Percentiles rank a stretch among this genome's conserved stretches.
phyloP scores from a whole-genome alignment of 1,140 invertebrate genomes.

The Drosophila mojavensis region DNA sequence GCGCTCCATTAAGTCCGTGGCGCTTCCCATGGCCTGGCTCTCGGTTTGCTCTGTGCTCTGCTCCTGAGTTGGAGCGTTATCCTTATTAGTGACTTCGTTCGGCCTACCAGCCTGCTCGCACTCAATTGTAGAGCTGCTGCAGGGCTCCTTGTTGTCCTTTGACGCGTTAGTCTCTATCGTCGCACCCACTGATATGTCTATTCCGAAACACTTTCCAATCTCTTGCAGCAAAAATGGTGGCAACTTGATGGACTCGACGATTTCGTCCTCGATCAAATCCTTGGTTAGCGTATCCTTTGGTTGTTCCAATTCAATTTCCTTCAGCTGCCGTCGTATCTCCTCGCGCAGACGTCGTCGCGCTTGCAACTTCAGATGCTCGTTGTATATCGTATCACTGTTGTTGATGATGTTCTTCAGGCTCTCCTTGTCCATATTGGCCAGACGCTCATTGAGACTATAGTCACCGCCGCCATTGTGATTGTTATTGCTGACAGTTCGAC shows the following conservation, averaged over 20 bases:
- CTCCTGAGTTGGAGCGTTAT: neutral
- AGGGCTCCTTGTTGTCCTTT: no score
- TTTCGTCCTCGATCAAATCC: slow-evolving; percentile 67
- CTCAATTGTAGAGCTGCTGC: no score
- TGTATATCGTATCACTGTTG: slow-evolving; percentile 70
- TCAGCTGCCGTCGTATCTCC: slow-evolving; percentile 68
- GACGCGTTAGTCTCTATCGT: neutral
- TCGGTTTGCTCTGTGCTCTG: neutral
- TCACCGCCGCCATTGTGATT: slow-evolving; percentile 16
- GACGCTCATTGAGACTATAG: slow-evolving; percentile 42
- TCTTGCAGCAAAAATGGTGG: slow-evolving; percentile 65
- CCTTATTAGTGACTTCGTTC: neutral
- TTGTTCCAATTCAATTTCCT: slow-evolving; percentile 59
- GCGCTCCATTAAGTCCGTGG: slow-evolving; percentile 34
- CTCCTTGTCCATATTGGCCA: slow-evolving; percentile 74
- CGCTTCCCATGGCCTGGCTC: slow-evolving; percentile 31
- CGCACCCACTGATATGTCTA: slow-evolving; percentile 26
- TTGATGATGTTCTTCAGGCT: slow-evolving; percentile 77
- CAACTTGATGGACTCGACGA: slow-evolving; percentile 70
- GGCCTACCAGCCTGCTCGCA: neutral
- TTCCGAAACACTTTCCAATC: slow-evolving; percentile 74
- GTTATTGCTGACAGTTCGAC: slow-evolving; percentile 32
- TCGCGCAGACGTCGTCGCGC: slow-evolving; percentile 68
- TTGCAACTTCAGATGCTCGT: slow-evolving; percentile 70
- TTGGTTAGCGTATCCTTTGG: slow-evolving; percentile 43